Evolutionary conservation across 2,888 invertebrate genomes (phyloP).

Genomic region (Odontomyia ornata): DNA sequence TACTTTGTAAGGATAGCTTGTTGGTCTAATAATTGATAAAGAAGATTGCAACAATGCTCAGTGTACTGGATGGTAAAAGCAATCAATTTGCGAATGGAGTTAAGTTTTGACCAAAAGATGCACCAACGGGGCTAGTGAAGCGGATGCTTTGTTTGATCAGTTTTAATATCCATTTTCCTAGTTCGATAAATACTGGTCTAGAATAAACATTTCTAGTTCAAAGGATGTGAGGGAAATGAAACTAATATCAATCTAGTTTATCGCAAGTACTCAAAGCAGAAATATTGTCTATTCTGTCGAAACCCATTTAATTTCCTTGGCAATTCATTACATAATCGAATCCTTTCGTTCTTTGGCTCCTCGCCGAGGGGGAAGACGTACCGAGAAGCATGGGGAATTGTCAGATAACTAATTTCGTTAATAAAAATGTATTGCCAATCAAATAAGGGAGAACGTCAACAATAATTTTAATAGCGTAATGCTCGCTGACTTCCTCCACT

Average conservation of each 20-base stretch:
- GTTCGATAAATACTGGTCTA: background rate
- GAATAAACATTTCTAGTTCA: too few relatives aligned
- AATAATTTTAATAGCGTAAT: constrained; percentile 18
- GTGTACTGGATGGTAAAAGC: too few relatives aligned
- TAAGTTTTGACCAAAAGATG: too few relatives aligned
- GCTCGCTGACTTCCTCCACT: background rate
- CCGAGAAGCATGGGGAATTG: too few relatives aligned
- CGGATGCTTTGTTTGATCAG: background rate
- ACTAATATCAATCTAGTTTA: too few relatives aligned
- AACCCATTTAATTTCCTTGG: background rate
- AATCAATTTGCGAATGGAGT: background rate
- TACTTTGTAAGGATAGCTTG: background rate
- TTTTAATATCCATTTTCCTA: background rate
- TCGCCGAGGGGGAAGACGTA: background rate
- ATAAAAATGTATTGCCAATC: constrained; percentile 27
- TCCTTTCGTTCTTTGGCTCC: background rate
- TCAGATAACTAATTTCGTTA: background rate
- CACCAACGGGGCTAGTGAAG: background rate
- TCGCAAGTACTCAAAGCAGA: too few relatives aligned
- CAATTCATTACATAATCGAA: background rate
- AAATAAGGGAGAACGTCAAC: background rate
- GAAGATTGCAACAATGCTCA: background rate
- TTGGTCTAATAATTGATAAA: background rate
- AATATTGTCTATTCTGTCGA: too few relatives aligned
- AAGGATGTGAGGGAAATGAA: too few relatives aligned